These are phyloP conservation scores for Podarcis muralis DNA, from an alignment of 2,113 vertebrate species.

Conservation along the genomic window DNA sequence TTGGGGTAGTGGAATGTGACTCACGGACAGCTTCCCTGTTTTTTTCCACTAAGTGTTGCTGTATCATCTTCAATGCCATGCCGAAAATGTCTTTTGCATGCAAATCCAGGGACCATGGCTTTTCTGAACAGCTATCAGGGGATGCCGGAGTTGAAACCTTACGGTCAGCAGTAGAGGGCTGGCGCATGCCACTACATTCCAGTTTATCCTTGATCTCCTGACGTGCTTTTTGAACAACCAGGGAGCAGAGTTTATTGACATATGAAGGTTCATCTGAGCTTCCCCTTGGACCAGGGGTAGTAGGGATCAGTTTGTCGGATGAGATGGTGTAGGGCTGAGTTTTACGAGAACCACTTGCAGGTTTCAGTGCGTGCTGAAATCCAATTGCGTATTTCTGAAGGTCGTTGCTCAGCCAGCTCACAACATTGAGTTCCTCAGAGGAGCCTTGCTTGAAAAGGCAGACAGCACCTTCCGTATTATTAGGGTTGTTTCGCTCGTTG, in stretches of 20 bases:
- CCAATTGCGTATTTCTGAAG: conserved; percentile 64
- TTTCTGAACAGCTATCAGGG: conserved; percentile 21
- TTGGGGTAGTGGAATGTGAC: conserved; percentile 3
- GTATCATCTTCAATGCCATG: conserved; percentile 67
- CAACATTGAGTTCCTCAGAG: conserved; percentile 50
- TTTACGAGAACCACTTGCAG: conserved; percentile 54
- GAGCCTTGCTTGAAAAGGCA: conserved; percentile 67
- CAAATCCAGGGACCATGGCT: conserved; percentile 57
- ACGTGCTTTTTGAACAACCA: conserved; percentile 61
- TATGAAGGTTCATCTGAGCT: conserved; percentile 61
- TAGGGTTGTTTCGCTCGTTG: conserved; percentile 52
- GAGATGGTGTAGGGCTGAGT: conserved; percentile 1
- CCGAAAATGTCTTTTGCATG: conserved; percentile 69
- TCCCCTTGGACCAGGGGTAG: conserved; percentile 24
- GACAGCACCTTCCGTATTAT: conserved; percentile 59
- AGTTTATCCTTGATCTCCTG: conserved; percentile 67
- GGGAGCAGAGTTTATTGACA: conserved; percentile 58
- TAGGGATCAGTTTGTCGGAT: conserved; percentile 30
- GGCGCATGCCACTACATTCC: conserved; percentile 50
- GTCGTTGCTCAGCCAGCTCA: conserved; percentile 58
- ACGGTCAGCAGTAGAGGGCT: conserved; percentile 52
- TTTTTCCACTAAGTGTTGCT: conserved; percentile 68
- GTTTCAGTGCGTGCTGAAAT: conserved; percentile 63
- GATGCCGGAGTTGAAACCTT: conserved; percentile 51
- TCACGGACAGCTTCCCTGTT: conserved; percentile 49